Conservation (phyloP, 2,797 vertebrate species). For the Thalassophryne amazonica region DNA sequence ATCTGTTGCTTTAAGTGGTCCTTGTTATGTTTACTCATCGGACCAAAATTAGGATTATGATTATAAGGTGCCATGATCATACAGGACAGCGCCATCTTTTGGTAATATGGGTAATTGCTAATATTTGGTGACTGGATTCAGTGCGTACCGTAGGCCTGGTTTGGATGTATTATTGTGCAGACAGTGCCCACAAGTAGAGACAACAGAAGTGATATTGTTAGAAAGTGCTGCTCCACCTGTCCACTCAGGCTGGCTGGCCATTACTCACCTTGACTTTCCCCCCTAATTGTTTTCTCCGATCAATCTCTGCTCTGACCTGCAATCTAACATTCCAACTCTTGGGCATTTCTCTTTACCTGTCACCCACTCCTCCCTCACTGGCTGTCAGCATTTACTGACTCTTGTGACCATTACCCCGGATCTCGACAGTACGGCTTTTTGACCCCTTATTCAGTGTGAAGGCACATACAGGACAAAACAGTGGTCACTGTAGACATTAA, state of each 20-base stretch:
- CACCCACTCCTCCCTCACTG: slow-evolving; percentile 4
- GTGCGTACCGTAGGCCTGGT: not conserved
- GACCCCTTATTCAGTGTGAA: slow-evolving; percentile 23
- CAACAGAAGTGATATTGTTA: not conserved
- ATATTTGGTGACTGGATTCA: slow-evolving; percentile 2
- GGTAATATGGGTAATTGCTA: not conserved
- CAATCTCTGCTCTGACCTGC: slow-evolving; percentile 32
- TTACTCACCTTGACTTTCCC: slow-evolving; percentile 42
- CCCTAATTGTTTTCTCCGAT: slow-evolving; percentile 28
- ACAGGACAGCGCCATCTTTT: slow-evolving; percentile 19
- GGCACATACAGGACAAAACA: not conserved
- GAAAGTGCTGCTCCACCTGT: slow-evolving; percentile 72
- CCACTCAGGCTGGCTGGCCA: slow-evolving; percentile 40
- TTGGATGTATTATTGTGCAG: not conserved
- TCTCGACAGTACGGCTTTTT: slow-evolving; percentile 55
- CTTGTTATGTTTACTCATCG: not conserved
- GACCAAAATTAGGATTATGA: slow-evolving; percentile 39
- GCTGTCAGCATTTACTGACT: slow-evolving; percentile 1
- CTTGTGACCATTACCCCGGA: slow-evolving; percentile 25
- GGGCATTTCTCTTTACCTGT: slow-evolving; percentile 27
- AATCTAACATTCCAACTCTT: slow-evolving; percentile 54
- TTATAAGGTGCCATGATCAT: slow-evolving; percentile 28
- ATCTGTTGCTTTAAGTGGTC: not conserved
- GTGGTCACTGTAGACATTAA: not conserved
- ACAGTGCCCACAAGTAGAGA: not conserved